Evolutionary conservation across 2,888 invertebrate genomes (phyloP).

Genomic region (Rhogogaster chlorosoma): DNA sequence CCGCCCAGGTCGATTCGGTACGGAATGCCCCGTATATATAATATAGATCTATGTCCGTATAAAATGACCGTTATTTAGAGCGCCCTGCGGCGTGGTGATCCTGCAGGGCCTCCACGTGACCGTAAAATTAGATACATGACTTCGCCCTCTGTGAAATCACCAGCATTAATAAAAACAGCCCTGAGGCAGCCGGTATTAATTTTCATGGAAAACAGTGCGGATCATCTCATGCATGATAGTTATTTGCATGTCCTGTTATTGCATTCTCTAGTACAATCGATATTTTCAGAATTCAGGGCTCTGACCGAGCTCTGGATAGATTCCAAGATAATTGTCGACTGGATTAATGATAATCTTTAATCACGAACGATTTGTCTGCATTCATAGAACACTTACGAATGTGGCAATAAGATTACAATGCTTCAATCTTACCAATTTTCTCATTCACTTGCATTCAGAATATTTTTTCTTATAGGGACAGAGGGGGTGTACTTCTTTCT

Average conservation of each 20-base stretch:
- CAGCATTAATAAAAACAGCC: slow-evolving; percentile 6
- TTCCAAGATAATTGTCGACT: background rate
- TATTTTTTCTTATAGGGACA: background rate
- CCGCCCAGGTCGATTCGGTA: too few relatives aligned
- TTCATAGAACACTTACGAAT: background rate
- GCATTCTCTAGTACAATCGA: background rate
- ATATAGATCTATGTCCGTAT: background rate
- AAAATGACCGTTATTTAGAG: slow-evolving; percentile 22
- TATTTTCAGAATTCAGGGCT: background rate
- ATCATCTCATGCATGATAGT: background rate
- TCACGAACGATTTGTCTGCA: background rate
- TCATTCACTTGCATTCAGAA: background rate
- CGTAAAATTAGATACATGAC: slow-evolving; percentile 30
- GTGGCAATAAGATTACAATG: background rate
- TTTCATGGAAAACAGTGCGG: background rate
- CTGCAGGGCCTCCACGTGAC: slow-evolving; percentile 5
- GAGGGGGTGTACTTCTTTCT: background rate
- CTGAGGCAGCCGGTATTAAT: background rate
- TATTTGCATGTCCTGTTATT: background rate
- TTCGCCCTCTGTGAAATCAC: background rate
- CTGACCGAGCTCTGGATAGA: background rate
- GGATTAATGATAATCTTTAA: background rate
- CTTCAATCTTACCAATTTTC: background rate
- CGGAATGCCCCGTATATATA: too few relatives aligned
- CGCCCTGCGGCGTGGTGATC: background rate